phyloP scores from a whole-genome alignment of 2,797 vertebrate species.

The Kryptolebias ocellatus region DNA sequence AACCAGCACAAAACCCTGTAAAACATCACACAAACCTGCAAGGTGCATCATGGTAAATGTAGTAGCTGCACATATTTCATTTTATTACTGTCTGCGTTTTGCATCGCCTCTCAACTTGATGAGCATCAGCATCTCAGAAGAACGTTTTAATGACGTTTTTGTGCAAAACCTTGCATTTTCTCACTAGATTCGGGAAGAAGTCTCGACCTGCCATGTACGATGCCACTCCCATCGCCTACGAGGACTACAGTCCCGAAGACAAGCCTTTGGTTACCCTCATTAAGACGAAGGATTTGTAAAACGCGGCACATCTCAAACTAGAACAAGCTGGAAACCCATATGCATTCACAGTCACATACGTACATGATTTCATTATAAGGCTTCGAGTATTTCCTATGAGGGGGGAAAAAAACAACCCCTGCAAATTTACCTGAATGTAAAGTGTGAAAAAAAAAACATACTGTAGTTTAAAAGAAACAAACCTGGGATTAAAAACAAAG shows the following conservation, averaged over 20 bases:
- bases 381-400: slow-evolving; percentile 86
- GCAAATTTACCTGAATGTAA: slow-evolving; percentile 70
- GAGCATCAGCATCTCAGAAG: neutral
- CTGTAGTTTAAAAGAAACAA: slow-evolving; percentile 60
- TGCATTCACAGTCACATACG: slow-evolving; percentile 2
- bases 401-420: slow-evolving; percentile 57
- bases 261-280: slow-evolving; percentile 98
- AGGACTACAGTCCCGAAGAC: slow-evolving; percentile 98
- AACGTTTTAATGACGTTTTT: neutral
- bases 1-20: neutral
- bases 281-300: slow-evolving; percentile 99
- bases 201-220: slow-evolving; percentile 97
- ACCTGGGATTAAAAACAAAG: slow-evolving; percentile 74
- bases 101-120: neutral
- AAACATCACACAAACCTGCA: neutral
- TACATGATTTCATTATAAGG: slow-evolving; percentile 46
- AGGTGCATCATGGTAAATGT: neutral
- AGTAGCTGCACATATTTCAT: neutral
- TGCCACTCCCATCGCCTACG: slow-evolving; percentile 94
- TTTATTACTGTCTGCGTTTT: neutral
- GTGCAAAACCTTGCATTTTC: slow-evolving; percentile 13
- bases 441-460: slow-evolving; percentile 28
- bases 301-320: slow-evolving; percentile 58
- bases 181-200: slow-evolving; percentile 96
- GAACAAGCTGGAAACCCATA: slow-evolving; percentile 33